Percentiles rank a stretch among this genome's conserved stretches.
Evolutionary conservation across 2,888 invertebrate genomes (phyloP).

Genomic region (Drosophila silvestris): DNA sequence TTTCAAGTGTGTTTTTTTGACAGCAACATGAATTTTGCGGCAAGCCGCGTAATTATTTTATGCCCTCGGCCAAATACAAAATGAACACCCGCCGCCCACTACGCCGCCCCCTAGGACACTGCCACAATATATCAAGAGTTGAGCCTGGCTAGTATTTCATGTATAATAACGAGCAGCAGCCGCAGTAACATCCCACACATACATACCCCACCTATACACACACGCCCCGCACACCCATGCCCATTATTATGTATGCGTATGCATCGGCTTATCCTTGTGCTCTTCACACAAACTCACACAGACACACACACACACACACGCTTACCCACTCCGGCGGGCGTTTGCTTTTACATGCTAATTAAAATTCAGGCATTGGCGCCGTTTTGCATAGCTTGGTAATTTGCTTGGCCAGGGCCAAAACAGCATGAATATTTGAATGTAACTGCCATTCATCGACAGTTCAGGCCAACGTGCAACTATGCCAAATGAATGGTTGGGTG

Average conservation of each 20-base stretch:
- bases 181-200: conserved; percentile 19
- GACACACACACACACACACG: background rate
- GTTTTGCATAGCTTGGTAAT: conserved; percentile 77
- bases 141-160: conserved; percentile 52
- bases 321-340: conserved; percentile 1
- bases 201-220: background rate
- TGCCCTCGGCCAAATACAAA: conserved; percentile 66
- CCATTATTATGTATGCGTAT: conserved; percentile 77
- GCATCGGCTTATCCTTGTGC: conserved; percentile 51
- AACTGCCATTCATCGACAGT: conserved; percentile 55
- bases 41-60: conserved; percentile 81
- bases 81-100: conserved; percentile 24
- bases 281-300: conserved; percentile 14
- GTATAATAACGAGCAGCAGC: conserved; percentile 44
- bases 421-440: conserved; percentile 74
- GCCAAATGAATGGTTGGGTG: conserved; percentile 32
- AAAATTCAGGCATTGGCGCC: conserved; percentile 77
- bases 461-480: conserved; percentile 33
- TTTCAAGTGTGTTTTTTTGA: conserved; percentile 39
- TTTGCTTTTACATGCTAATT: conserved; percentile 67
- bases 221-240: conserved; percentile 17
- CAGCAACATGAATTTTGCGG: conserved; percentile 77
- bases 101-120: conserved; percentile 16
- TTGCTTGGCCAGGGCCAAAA: conserved; percentile 66
- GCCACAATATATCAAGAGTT: conserved; percentile 73